Evolutionary conservation across 2,888 invertebrate genomes (phyloP), one percentile per base, ranked within the genome.

Genomic region (Tiphia femorata): DNA sequence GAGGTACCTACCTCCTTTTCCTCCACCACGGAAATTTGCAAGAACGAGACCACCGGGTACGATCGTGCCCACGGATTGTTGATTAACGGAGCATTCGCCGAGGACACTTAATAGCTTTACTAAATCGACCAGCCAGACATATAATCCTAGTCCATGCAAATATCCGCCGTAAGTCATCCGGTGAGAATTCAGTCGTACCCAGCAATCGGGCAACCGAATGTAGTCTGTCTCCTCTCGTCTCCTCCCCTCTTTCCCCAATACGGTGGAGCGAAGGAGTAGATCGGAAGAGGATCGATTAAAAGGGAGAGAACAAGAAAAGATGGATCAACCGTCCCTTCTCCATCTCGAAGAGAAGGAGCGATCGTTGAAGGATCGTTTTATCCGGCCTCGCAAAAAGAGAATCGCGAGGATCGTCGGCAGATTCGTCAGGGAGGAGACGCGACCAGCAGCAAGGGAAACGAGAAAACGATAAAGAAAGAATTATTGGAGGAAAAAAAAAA

Each of bases 31-130:
- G n/a, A n/a, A n/a, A n/a, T n/a, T n/a, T n/a, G n/a, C n/a, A n/a
- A n/a, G n/a, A n/a, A n/a, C n/a, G n/a, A n/a, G n/a, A n/a, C n/a
- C n/a, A n/a, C n/a, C n/a, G n/a, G n/a, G n/a, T n/a, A n/a, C n/a
- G n/a, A 6, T 38, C 40, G 20, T 38, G 52, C 52, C 20, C 25
- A 33, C 35, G 27, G 42, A 44, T 54, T 35, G 23, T 51, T 20
- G 25, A 47, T 51, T 49, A 62, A 62, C 44, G 16, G 48, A 25
- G 16, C 33, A 49, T 60, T 57, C 33, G 42, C 16, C 49, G 52
- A 48, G 27, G 47, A 51, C 48, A 49, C 43, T 58, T 55, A 54
- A 54, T 59, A 65, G 30, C 51, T 51, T 56, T 58, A 57, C 50
- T 46, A 47, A 65, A 49, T 41, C 47, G 56, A 56, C 46, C 29